Evolutionary conservation across 2,888 invertebrate genomes (phyloP), one percentile per base, ranked within the genome.

Genomic region (Clostera curtula): DNA sequence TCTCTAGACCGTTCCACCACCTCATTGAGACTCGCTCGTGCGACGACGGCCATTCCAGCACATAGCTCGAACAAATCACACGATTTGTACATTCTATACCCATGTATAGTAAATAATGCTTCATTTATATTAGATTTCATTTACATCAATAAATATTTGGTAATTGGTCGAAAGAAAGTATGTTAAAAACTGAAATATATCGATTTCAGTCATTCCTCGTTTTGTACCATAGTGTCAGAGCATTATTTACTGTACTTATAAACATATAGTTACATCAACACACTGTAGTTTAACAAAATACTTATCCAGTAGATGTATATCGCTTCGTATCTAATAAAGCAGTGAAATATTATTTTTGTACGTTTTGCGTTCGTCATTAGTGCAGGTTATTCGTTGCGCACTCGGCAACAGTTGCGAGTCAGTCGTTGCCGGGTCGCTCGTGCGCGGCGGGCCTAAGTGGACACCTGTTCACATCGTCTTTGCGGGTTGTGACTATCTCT

Each of bases 21-120:
- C 53, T 56, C 58, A 50, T 50, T 49, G 37, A 50, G 36, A 50
- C 29, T 36, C 33, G 43, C 34, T 24, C 27, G 28, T 40, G 35
- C 29, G 39, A 37, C 17, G 43, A 49, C 51, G 61, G 66, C 65
- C 76, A 79, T 79, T 79, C 77, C 76, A 75, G 51, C 56, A 55
- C 49, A 50, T 52, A 49, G 49, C 45, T 56, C 61, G 64, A 65
- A 68, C 68, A 66, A 68, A 68, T 65, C 63, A 25, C 37, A 37
- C 33, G 65, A 64, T 67, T 68, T 65, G 61, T 64, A 51, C 44
- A 49, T 49, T 55, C n/a, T n/a, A n/a, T n/a, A n/a, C n/a, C n/a
- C n/a, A n/a, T n/a, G n/a, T n/a, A n/a, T n/a, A n/a, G n/a, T n/a
- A n/a, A n/a, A n/a, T n/a, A n/a, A n/a, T n/a, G n/a, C n/a, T n/a